These are phyloP conservation scores for Catharus minimus DNA, from an alignment of 2,113 vertebrate species.

Conservation along the genomic window DNA sequence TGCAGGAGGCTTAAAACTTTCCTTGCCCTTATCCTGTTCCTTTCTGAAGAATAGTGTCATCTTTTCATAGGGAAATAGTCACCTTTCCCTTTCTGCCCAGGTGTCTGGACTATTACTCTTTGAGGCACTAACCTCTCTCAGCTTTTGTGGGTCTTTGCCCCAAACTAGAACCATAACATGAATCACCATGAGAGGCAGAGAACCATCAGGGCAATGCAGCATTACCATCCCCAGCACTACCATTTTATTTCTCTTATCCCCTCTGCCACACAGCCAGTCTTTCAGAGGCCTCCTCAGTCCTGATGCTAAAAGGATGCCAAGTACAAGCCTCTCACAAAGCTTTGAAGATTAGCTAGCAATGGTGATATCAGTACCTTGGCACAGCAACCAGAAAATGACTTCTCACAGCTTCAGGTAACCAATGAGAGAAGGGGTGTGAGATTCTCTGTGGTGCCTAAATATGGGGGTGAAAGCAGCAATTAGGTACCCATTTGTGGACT, in stretches of 20 bases:
- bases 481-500: neutral
- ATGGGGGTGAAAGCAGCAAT: neutral
- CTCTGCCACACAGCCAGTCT: neutral
- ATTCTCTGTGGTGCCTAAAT: neutral
- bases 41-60: neutral
- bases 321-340: neutral
- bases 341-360: neutral
- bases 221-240: neutral
- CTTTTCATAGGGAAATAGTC: neutral
- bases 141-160: neutral
- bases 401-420: neutral
- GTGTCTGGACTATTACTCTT: neutral
- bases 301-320: neutral
- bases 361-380: neutral
- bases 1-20: neutral
- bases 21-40: neutral
- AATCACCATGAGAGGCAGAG: neutral
- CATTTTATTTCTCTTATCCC: neutral
- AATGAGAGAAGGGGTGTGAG: neutral
- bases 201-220: neutral
- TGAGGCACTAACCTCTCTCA: neutral
- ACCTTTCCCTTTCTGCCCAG: neutral
- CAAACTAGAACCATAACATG: neutral
- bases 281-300: neutral
- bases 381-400: neutral